A percentile compares a stretch with the other conserved stretches of the same genome.
Conservation (phyloP, 1,140 invertebrate genomes). For the Lordiphosa clarofinis region DNA sequence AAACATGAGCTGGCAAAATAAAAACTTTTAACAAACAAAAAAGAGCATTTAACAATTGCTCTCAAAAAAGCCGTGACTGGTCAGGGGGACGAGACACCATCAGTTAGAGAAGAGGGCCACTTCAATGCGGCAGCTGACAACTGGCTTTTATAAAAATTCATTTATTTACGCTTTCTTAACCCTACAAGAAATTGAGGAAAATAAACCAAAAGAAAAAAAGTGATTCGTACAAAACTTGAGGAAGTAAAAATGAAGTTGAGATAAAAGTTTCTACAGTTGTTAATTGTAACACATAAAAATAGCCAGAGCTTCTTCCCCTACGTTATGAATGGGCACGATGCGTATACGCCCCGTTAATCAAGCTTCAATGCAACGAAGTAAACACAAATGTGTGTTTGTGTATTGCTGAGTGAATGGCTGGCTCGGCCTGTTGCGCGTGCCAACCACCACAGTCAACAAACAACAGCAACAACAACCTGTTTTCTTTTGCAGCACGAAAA, state of each 20-base stretch:
- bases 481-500: slow-evolving; percentile 53
- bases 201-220: slow-evolving; percentile 19
- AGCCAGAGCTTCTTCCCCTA: slow-evolving; percentile 15
- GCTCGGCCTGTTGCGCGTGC: slow-evolving; percentile 51
- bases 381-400: slow-evolving; percentile 20
- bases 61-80: slow-evolving; percentile 36
- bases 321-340: slow-evolving; percentile 43
- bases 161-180: slow-evolving; percentile 71
- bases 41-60: slow-evolving; percentile 39
- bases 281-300: slow-evolving; percentile 30
- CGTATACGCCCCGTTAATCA: slow-evolving; percentile 53
- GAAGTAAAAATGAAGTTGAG: slow-evolving; percentile 20
- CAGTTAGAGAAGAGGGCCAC: slow-evolving; percentile 2
- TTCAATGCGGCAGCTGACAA: slow-evolving; percentile 15
- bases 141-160: slow-evolving; percentile 36
- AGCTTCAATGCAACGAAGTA: slow-evolving; percentile 20
- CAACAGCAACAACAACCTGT: slow-evolving; percentile 53
- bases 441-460: slow-evolving; percentile 20
- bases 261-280: slow-evolving; percentile 25
- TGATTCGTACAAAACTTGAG: slow-evolving; percentile 1
- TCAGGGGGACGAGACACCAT: not conserved
- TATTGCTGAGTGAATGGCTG: slow-evolving; percentile 35
- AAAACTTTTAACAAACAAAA: slow-evolving; percentile 33
- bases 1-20: slow-evolving; percentile 54
- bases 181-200: slow-evolving; percentile 15